Base-by-base conservation (phyloP, 2,888 invertebrate genomes). In the Drosophila pseudotalamancana region DNA sequence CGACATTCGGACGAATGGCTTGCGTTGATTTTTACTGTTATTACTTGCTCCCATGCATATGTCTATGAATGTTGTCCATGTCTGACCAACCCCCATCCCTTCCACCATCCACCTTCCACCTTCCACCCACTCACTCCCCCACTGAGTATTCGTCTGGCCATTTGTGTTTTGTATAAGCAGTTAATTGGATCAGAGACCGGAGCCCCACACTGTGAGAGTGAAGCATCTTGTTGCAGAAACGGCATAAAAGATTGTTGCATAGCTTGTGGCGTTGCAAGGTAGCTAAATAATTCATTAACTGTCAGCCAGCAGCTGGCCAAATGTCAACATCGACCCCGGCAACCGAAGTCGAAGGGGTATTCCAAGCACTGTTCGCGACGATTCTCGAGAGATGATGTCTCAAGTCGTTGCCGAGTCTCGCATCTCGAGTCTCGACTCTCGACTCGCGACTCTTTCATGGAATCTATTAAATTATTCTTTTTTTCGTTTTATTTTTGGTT, bases 131-230 rank as follows among this genome's bases (percentile, higher is more conserved):
- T 18, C 39, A 23, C 25, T n/a, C 29, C 8, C 12, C 12, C n/a
- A 5, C 29, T 35, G 46, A 49, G 43, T 53, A 49, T 62, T 63
- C 75, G 80, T 72, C 78, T 72, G 72, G 72, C 70, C 78, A 86
- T 77, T 73, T 84, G 79, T 80, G 77, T 88, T 83, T 77, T 81
- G 76, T 87, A 81, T 84, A 79, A 81, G 74, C 86, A 87, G 84
- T 88, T 87, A 87, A 87, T 87, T 87, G 86, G 81, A 87, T 87
- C 86, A 87, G 88, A 72, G 65, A 60, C 73, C 43, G 49, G 61
- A 43, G 32, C 27, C 27, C 16, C 43, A 5, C 1, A 18, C 18
- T 21, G 37, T 16, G 37, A 16, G 21, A 43, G 42, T 54, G 50
- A 48, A n/a, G 46, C 45, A 29, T 16, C 42, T 43, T 37, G 43